phyloP scores from a whole-genome alignment of 2,888 invertebrate genomes.

The Amaurobius ferox region DNA sequence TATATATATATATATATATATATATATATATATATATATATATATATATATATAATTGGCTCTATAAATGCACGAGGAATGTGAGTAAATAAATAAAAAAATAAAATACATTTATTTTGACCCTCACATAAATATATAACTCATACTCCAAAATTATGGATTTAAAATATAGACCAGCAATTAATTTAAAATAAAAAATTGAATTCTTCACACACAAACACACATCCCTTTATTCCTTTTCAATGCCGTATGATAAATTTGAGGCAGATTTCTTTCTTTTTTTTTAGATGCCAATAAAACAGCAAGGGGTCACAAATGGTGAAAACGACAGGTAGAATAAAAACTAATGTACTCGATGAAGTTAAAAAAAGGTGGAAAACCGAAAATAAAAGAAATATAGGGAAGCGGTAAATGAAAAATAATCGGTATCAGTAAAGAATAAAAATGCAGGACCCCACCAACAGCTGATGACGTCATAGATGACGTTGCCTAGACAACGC shows the following conservation, averaged over 20 bases:
- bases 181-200: no score
- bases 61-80: no score
- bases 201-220: no score
- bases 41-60: no score
- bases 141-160: no score
- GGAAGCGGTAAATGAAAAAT: conserved; percentile 55
- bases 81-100: no score
- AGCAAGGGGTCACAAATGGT: not conserved
- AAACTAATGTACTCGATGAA: conserved; percentile 40
- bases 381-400: no score
- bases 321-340: conserved; percentile 57
- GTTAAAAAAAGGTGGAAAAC: conserved; percentile 4
- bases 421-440: conserved; percentile 33
- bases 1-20: no score
- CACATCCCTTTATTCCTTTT: not conserved
- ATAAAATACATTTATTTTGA: no score
- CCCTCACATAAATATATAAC: no score
- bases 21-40: no score
- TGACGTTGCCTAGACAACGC: conserved; percentile 51
- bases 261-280: not conserved
- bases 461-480: conserved; percentile 52
- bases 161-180: no score
- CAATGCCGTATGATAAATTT: not conserved
- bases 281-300: not conserved
- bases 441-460: conserved; percentile 34